Evolutionary conservation across 1,140 invertebrate genomes (phyloP).

Genomic region (Drosophila dunni): DNA sequence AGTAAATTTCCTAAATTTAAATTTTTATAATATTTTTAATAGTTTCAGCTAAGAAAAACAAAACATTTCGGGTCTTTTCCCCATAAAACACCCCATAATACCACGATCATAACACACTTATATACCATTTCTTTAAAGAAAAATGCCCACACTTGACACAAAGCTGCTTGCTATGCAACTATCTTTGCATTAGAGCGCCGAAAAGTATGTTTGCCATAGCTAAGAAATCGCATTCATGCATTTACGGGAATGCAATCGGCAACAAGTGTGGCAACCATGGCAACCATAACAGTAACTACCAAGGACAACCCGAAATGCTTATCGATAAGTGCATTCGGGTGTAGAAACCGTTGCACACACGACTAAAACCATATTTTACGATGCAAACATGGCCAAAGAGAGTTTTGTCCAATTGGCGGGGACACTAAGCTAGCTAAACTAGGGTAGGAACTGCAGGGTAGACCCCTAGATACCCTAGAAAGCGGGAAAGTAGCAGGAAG

Average conservation of each 20-base stretch:
- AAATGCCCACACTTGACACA: neutral
- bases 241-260: slow-evolving; percentile 23
- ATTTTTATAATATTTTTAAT: too few relatives aligned
- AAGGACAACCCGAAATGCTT: slow-evolving; percentile 19
- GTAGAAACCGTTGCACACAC: slow-evolving; percentile 28
- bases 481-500: neutral
- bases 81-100: too few relatives aligned
- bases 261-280: slow-evolving; percentile 46
- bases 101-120: too few relatives aligned
- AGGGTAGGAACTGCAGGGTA: too few relatives aligned
- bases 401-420: slow-evolving; percentile 33
- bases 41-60: too few relatives aligned
- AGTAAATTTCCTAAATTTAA: too few relatives aligned
- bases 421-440: neutral
- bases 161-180: slow-evolving; percentile 32
- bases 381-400: slow-evolving; percentile 54
- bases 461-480: slow-evolving; percentile 12
- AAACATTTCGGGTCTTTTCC: too few relatives aligned
- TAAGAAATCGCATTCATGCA: slow-evolving; percentile 7
- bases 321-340: slow-evolving; percentile 45
- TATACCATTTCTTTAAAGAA: too few relatives aligned
- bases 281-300: slow-evolving; percentile 26
- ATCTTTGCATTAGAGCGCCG: neutral
- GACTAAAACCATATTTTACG: slow-evolving; percentile 70
- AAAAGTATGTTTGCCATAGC: slow-evolving; percentile 34